Percentiles rank a stretch among this genome's conserved stretches.
Evolutionary conservation across 2,113 vertebrate species (phyloP).

Genomic region (Oophaga pumilio): DNA sequence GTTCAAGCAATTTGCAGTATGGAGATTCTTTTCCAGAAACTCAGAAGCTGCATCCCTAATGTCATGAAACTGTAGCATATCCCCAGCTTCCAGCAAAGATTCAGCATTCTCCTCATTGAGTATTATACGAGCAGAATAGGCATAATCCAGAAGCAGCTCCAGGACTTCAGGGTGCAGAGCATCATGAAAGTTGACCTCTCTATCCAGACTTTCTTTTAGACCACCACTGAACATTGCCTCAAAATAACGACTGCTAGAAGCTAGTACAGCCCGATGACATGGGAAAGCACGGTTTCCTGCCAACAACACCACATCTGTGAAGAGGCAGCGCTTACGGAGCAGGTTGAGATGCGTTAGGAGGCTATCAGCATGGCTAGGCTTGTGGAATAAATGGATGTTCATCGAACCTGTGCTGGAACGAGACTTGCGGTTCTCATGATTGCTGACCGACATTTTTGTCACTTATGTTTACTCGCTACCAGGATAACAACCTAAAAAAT

Average conservation of each 20-base stretch:
- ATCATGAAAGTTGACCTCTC: slow-evolving; percentile 80
- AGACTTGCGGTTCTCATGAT: slow-evolving; percentile 84
- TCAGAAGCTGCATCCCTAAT: slow-evolving; percentile 79
- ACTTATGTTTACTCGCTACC: neutral
- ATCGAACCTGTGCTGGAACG: slow-evolving; percentile 80
- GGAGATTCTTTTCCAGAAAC: slow-evolving; percentile 83
- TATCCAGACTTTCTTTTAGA: slow-evolving; percentile 76
- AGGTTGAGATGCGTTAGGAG: slow-evolving; percentile 81
- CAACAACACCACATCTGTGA: slow-evolving; percentile 78
- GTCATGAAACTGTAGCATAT: slow-evolving; percentile 86
- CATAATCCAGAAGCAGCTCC: slow-evolving; percentile 81
- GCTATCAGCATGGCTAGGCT: slow-evolving; percentile 75
- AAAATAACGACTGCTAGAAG: slow-evolving; percentile 82
- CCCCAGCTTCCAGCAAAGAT: slow-evolving; percentile 80
- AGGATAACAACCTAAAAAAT: slow-evolving; percentile 1
- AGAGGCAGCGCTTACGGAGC: slow-evolving; percentile 76
- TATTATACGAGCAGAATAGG: slow-evolving; percentile 79
- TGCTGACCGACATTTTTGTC: slow-evolving; percentile 80
- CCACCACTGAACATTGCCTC: slow-evolving; percentile 84
- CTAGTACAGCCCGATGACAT: slow-evolving; percentile 80
- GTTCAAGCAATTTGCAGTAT: slow-evolving; percentile 81
- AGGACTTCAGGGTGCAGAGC: slow-evolving; percentile 81
- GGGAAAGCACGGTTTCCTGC: slow-evolving; percentile 77
- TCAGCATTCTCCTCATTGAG: slow-evolving; percentile 85
- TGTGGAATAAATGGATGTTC: slow-evolving; percentile 80